Base-by-base conservation (phyloP, 2,797 vertebrate species). In the Chrosomus eos region DNA sequence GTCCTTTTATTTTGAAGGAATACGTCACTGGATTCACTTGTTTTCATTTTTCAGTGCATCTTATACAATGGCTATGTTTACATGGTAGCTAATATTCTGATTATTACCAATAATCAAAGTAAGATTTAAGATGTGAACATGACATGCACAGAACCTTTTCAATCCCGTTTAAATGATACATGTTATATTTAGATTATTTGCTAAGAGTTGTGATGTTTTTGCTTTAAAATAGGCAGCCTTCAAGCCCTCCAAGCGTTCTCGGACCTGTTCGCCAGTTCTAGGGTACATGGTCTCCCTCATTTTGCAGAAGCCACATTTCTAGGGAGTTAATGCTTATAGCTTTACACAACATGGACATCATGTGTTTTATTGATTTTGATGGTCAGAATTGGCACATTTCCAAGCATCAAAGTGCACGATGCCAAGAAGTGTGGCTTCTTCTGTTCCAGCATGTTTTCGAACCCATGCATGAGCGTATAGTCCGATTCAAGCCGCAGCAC, bases 181-280 rank as follows among this genome's bases (percentile, higher is more conserved):
- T 80, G 62, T 21, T 28, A 33, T 66, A 48, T 43, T 28, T 40
- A 21, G 36, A 78, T 43, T 43, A 60, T 45, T 80, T 68, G 13
- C 38, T 80, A 67, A 67, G 31, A 51, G 78, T 31, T 51, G 18
- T 51, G 11, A 67, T 80, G 62, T 80, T 80, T 80, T 36, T 80
- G 28, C 62, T 80, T 80, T 68, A 64, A 79, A 79, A 79, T 79
- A 79, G 40, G 58, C 33, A 76, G 51, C 21, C 77, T 79, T 66
- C 77, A 79, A 64, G 77, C 38, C 43, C 28, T 66, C 21, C 19
- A 38, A 21, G 38, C 19, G 6, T 79, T 45, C 60, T 33, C 1
- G 40, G 77, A 79, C 60, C 60, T 23, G 38, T 79, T 31, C n/a
- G 26, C 38, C 60, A 79, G 38, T 45, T 43, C 40, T 79, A 48